Percentiles rank a stretch among this genome's conserved stretches.
These are phyloP conservation scores for Spondyliosoma cantharus DNA, from an alignment of 2,797 vertebrate genomes.

Conservation along the genomic window DNA sequence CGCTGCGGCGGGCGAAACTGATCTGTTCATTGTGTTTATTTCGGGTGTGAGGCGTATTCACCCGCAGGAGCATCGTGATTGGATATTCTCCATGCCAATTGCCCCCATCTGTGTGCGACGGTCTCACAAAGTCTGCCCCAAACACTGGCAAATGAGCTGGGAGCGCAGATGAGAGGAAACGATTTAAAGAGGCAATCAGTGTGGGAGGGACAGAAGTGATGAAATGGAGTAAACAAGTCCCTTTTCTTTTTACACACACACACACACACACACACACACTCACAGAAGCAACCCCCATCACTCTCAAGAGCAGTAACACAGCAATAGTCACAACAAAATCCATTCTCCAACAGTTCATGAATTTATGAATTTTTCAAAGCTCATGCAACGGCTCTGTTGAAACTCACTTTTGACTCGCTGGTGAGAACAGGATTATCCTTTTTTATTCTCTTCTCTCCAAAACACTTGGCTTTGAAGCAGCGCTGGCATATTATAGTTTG, in stretches of 20 bases:
- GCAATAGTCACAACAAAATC: slow-evolving; percentile 48
- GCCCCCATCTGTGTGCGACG: slow-evolving; percentile 27
- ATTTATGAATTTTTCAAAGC: slow-evolving; percentile 60
- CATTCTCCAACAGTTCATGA: slow-evolving; percentile 50
- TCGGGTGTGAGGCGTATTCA: slow-evolving; percentile 36
- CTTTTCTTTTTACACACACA: slow-evolving; percentile 34
- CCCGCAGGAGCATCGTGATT: slow-evolving; percentile 35
- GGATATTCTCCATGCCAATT: slow-evolving; percentile 35
- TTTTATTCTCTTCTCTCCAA: slow-evolving; percentile 10
- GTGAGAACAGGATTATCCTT: background rate
- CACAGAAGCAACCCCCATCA: slow-evolving; percentile 8
- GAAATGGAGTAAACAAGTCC: slow-evolving; percentile 60
- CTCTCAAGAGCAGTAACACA: slow-evolving; percentile 45
- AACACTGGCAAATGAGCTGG: slow-evolving; percentile 40
- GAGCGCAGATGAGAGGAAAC: slow-evolving; percentile 47
- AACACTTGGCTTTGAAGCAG: slow-evolving; percentile 20
- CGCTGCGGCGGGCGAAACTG: background rate
- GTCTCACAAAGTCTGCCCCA: slow-evolving; percentile 43
- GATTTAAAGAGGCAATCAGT: slow-evolving; percentile 56
- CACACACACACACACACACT: slow-evolving; percentile 10
- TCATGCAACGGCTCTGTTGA: slow-evolving; percentile 20
- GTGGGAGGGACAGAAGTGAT: slow-evolving; percentile 55
- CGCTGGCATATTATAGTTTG: background rate
- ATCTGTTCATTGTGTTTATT: slow-evolving; percentile 45
- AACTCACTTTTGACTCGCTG: slow-evolving; percentile 25